Percentiles rank a stretch among this genome's conserved stretches.
These are phyloP conservation scores for Amblyraja radiata DNA, from an alignment of 2,797 vertebrate genomes.

Conservation along the genomic window DNA sequence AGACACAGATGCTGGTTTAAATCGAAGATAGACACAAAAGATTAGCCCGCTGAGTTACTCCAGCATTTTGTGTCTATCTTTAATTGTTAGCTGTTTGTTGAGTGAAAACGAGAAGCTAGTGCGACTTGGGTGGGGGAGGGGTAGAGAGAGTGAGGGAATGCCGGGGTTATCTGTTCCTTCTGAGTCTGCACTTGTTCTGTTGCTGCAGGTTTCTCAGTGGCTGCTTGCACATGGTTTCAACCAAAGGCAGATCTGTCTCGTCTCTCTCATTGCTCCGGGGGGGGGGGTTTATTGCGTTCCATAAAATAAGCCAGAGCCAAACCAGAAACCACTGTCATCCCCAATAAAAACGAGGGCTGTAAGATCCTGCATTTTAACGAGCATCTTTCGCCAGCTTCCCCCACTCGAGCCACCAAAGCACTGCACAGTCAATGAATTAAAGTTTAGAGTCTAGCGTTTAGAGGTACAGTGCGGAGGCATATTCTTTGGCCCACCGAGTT, in stretches of 20 bases:
- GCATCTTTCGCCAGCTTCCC: background rate
- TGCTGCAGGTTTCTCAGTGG: background rate
- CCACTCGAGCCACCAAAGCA: background rate
- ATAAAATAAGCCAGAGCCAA: background rate
- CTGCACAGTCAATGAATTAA: background rate
- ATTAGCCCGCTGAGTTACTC: no score
- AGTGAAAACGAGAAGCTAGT: no score
- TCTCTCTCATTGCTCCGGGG: no score
- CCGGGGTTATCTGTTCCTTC: background rate
- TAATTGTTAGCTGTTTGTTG: no score
- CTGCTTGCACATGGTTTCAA: conserved; percentile 1
- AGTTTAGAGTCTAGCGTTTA: no score
- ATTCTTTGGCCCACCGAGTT: no score
- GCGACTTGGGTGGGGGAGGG: no score
- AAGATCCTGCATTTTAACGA: background rate
- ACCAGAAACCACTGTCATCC: background rate
- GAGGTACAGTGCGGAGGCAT: no score
- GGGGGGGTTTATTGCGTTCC: background rate
- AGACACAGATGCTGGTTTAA: no score
- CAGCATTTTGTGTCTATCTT: no score
- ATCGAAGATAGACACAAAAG: no score
- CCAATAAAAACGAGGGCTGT: background rate
- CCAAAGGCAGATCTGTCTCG: background rate
- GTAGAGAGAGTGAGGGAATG: no score
- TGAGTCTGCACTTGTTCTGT: background rate